Evolutionary conservation across 1,140 invertebrate species (phyloP).

Genomic region (Saccostrea cuccullata): DNA sequence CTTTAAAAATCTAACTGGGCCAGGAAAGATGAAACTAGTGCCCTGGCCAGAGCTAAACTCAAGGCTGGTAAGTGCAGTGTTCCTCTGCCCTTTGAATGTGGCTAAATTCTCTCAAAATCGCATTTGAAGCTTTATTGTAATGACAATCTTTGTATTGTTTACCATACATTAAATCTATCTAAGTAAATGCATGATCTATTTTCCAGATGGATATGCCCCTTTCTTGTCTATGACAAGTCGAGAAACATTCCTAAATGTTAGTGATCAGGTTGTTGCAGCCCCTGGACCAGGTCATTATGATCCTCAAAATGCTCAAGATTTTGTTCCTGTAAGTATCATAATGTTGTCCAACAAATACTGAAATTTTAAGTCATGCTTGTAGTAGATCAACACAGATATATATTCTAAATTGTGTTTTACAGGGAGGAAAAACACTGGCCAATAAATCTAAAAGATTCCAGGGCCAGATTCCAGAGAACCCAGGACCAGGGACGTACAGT

Average conservation of each 20-base stretch:
- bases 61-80: constrained; percentile 64
- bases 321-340: constrained; percentile 66
- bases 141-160: too few relatives aligned
- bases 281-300: constrained; percentile 79
- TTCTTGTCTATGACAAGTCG: constrained; percentile 78
- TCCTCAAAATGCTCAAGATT: constrained; percentile 64
- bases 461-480: constrained; percentile 63
- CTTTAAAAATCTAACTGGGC: too few relatives aligned
- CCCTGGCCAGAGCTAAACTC: constrained; percentile 60
- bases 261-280: constrained; percentile 75
- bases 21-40: too few relatives aligned
- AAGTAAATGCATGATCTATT: neutral
- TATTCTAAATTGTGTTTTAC: neutral
- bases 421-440: constrained; percentile 73
- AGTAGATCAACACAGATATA: neutral
- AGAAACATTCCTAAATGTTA: constrained; percentile 74
- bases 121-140: too few relatives aligned
- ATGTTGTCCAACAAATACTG: too few relatives aligned
- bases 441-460: constrained; percentile 74
- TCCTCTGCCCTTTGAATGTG: too few relatives aligned
- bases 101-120: too few relatives aligned
- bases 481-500: constrained; percentile 77
- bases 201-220: constrained; percentile 79
- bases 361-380: too few relatives aligned
- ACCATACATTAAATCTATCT: too few relatives aligned